Evolutionary conservation across 2,888 invertebrate genomes (phyloP).

Genomic region (Pollenia griseotomentosa): DNA sequence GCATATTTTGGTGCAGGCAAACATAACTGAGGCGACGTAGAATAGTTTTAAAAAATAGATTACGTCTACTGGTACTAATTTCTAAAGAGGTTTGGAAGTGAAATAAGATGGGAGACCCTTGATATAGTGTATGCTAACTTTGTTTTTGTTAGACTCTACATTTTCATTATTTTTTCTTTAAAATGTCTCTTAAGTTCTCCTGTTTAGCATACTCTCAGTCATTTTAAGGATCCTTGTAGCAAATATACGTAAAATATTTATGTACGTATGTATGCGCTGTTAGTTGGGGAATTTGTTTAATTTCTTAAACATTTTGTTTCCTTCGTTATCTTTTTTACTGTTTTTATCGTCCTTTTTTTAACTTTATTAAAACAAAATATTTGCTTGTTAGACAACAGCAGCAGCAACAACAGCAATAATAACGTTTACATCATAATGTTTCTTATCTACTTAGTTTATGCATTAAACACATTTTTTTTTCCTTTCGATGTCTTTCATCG

Average conservation of each 20-base stretch:
- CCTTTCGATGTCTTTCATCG: not conserved
- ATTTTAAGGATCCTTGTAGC: not conserved
- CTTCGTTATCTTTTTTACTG: constrained; percentile 4
- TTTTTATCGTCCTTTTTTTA: not conserved
- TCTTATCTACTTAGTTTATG: constrained; percentile 54
- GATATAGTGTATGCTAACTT: not conserved
- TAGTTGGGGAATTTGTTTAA: constrained; percentile 54
- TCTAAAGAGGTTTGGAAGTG: no score
- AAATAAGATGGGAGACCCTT: no score
- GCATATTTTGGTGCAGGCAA: no score
- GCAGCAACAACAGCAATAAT: not conserved
- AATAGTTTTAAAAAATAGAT: no score
- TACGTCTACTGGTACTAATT: no score
- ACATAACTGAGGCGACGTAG: no score
- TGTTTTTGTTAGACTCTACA: not conserved
- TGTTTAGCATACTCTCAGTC: not conserved
- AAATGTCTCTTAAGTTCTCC: not conserved
- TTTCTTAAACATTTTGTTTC: constrained; percentile 19
- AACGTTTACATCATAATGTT: constrained; percentile 45
- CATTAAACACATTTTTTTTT: constrained; percentile 12
- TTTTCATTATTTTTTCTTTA: not conserved
- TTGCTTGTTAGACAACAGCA: constrained; percentile 57
- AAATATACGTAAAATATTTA: not conserved
- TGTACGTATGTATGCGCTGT: not conserved
- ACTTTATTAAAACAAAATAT: constrained; percentile 50